Conservation (phyloP, 2,113 vertebrate genomes). For the Ondatra zibethicus region DNA sequence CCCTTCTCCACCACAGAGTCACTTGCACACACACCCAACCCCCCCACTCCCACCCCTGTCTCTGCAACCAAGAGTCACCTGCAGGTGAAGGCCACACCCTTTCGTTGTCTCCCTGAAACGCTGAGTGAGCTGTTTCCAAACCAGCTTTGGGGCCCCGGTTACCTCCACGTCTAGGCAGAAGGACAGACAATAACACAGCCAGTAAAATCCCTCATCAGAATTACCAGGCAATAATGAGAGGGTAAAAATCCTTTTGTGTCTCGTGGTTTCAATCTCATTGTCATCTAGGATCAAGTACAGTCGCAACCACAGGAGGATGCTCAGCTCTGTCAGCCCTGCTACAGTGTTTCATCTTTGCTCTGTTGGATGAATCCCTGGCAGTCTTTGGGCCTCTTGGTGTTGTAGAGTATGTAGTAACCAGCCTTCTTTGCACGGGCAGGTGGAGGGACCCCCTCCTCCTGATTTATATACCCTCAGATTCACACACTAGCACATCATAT, state of each 20-base stretch:
- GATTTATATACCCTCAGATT: not conserved
- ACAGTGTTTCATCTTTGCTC: not conserved
- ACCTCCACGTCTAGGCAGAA: slow-evolving; percentile 3
- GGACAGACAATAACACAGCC: not conserved
- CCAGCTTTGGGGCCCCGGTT: not conserved
- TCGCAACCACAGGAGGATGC: not conserved
- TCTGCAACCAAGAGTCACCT: not conserved
- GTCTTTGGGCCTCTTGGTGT: not conserved
- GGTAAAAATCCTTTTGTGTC: not conserved
- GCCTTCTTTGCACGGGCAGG: not conserved
- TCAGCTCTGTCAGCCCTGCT: not conserved
- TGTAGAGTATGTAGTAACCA: not conserved
- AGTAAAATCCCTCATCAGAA: not conserved
- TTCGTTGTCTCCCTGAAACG: not conserved
- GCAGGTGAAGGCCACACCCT: not conserved
- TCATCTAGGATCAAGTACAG: not conserved
- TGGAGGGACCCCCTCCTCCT: not conserved
- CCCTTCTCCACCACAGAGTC: no score
- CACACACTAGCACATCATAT: not conserved
- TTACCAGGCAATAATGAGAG: not conserved
- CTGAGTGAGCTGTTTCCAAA: slow-evolving; percentile 55
- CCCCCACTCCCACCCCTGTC: not conserved
- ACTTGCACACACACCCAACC: no score
- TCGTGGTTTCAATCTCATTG: not conserved
- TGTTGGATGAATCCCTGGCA: not conserved